phyloP scores from a whole-genome alignment of 1,140 invertebrate species.

The Sweltsa coloradensis region DNA sequence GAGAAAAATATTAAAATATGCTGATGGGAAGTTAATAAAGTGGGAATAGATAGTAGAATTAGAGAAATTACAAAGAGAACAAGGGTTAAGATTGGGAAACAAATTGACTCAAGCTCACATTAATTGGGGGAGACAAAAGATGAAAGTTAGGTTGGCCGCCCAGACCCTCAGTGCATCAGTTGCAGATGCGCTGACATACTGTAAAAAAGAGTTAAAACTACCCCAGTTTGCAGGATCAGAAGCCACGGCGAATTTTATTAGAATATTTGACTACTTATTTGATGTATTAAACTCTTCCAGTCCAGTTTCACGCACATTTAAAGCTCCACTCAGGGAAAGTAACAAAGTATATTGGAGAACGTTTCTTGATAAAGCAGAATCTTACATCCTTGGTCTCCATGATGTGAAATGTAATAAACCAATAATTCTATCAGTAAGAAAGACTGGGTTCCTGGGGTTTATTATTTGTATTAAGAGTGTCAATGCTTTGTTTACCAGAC shows the following conservation, averaged over 20 bases:
- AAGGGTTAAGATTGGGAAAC: background rate
- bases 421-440: background rate
- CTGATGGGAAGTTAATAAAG: background rate
- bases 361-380: background rate
- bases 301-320: background rate
- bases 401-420: background rate
- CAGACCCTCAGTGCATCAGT: slow-evolving; percentile 1
- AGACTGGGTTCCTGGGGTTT: background rate
- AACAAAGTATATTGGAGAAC: background rate
- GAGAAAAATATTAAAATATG: slow-evolving; percentile 5
- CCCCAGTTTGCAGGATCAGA: background rate
- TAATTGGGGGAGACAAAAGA: background rate
- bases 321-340: background rate
- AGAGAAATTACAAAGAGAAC: background rate
- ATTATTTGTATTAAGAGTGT: background rate
- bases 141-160: slow-evolving; percentile 3
- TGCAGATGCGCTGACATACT: background rate
- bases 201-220: background rate
- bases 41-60: background rate
- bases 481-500: background rate
- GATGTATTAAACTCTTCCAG: background rate
- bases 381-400: background rate
- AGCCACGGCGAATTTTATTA: background rate
- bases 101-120: slow-evolving; percentile 7
- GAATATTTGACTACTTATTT: background rate